Conservation (phyloP, 2,797 vertebrate species). For the Ceryle rudis region DNA sequence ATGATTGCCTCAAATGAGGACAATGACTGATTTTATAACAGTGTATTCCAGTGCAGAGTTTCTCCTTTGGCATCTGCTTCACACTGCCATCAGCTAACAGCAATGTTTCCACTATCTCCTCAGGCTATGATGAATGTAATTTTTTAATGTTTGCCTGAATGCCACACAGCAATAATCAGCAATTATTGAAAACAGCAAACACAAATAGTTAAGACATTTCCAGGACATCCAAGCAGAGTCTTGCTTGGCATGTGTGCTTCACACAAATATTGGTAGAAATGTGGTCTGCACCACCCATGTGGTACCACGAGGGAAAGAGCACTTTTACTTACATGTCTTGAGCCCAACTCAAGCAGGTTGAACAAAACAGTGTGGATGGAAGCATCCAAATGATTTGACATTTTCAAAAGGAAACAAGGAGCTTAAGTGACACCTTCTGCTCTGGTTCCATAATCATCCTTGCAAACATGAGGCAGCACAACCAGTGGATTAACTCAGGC, state of each 20-base stretch:
- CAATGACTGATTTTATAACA: neutral
- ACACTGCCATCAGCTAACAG: neutral
- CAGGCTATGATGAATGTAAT: slow-evolving; percentile 6
- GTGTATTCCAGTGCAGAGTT: neutral
- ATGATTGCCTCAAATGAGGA: neutral
- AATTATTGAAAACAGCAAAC: slow-evolving; percentile 47
- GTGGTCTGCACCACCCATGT: neutral
- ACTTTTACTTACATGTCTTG: neutral
- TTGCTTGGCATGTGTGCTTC: neutral
- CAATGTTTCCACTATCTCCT: slow-evolving; percentile 6
- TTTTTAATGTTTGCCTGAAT: slow-evolving; percentile 41
- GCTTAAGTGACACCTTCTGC: neutral
- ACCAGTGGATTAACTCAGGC: neutral
- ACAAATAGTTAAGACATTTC: slow-evolving; percentile 54
- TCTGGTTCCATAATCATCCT: neutral
- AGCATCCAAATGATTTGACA: neutral
- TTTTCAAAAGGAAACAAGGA: neutral
- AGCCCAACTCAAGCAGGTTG: neutral
- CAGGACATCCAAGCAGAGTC: neutral
- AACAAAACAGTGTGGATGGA: neutral
- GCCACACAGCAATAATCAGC: slow-evolving; percentile 38
- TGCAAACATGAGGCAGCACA: neutral
- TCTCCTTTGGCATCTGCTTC: neutral
- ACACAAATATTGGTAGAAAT: neutral
- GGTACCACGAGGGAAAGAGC: neutral